Conservation (phyloP, 2,888 invertebrate species). For the Clusia tigrina region DNA sequence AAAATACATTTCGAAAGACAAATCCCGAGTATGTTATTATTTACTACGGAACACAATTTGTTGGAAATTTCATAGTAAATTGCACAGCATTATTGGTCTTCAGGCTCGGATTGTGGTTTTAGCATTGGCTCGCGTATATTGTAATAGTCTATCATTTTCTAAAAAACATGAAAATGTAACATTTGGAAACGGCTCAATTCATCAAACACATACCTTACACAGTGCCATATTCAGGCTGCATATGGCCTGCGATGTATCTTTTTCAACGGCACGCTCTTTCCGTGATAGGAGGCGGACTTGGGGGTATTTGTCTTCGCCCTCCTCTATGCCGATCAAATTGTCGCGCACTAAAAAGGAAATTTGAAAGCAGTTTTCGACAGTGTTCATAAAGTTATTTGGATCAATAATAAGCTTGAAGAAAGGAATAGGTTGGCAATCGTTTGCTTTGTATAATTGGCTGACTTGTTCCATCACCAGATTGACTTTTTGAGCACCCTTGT, state of each 20-base stretch:
- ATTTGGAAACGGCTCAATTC: background rate
- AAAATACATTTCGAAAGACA: too few species aligned
- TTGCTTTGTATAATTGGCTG: constrained; percentile 59
- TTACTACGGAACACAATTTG: too few species aligned
- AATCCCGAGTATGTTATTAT: background rate
- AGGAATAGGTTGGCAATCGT: constrained; percentile 65
- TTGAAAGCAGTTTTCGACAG: constrained; percentile 70
- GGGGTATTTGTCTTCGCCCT: constrained; percentile 60
- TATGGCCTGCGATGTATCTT: constrained; percentile 49
- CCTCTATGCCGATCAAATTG: constrained; percentile 65
- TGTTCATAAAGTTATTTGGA: constrained; percentile 67
- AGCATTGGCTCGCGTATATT: constrained; percentile 49
- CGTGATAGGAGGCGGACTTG: constrained; percentile 43
- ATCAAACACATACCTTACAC: constrained; percentile 42
- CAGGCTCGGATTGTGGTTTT: constrained; percentile 12
- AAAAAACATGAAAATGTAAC: constrained; percentile 20
- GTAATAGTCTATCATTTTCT: constrained; percentile 53
- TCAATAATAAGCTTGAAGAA: constrained; percentile 69
- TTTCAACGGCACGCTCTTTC: constrained; percentile 29
- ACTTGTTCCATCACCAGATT: constrained; percentile 66
- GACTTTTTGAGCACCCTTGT: constrained; percentile 67
- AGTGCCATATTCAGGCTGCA: constrained; percentile 48
- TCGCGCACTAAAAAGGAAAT: constrained; percentile 69
- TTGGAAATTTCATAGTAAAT: too few species aligned
- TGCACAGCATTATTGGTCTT: too few species aligned